These are phyloP conservation scores for Motacilla alba DNA, from an alignment of 2,113 vertebrate species.

Conservation along the genomic window DNA sequence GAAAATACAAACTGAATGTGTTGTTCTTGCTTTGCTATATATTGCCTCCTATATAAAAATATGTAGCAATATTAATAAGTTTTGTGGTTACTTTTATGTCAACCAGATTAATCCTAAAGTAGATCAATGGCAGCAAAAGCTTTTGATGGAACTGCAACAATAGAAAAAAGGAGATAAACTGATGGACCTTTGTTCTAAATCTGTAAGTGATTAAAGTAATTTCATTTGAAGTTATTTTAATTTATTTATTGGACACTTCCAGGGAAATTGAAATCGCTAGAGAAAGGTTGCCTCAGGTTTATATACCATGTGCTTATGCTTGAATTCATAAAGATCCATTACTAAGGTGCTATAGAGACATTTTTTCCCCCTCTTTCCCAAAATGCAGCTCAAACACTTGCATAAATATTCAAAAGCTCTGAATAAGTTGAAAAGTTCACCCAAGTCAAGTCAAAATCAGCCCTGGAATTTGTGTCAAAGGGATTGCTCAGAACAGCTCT, in stretches of 20 bases:
- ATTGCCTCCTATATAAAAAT: not conserved
- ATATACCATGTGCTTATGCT: not conserved
- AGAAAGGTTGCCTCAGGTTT: not conserved
- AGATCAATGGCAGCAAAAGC: conserved; percentile 80
- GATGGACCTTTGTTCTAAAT: conserved; percentile 67
- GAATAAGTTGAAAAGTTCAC: not conserved
- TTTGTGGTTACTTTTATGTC: not conserved
- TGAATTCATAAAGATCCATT: not conserved
- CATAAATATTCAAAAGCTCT: conserved; percentile 8
- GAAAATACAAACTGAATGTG: not conserved
- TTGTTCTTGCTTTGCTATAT: not conserved
- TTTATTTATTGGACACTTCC: not conserved
- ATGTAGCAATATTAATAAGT: not conserved
- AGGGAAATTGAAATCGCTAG: not conserved
- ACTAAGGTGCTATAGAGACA: not conserved
- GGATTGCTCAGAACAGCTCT: not conserved
- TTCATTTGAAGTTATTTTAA: not conserved
- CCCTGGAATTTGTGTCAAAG: not conserved
- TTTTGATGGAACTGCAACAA: conserved; percentile 73
- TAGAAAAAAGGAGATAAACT: conserved; percentile 64
- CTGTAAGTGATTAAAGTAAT: conserved; percentile 17
- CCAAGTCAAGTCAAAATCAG: not conserved
- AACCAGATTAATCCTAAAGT: conserved; percentile 72
- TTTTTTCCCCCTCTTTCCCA: not conserved
- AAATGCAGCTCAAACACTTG: not conserved